Conservation (phyloP, 2,888 invertebrate genomes). For the Gymnocheta viridis region DNA sequence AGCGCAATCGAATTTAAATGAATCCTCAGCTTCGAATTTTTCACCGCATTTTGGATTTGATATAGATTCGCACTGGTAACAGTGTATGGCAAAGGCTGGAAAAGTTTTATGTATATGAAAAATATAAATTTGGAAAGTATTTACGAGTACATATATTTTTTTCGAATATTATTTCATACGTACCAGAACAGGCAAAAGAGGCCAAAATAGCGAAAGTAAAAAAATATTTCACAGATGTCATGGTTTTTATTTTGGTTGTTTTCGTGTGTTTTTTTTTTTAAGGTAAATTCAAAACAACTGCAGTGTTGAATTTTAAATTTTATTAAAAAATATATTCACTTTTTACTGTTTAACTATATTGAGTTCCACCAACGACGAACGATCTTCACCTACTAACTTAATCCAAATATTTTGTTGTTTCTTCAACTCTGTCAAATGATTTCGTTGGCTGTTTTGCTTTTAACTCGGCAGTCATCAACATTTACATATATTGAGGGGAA, state of each 20-base stretch:
- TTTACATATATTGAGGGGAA: background rate
- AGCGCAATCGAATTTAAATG: constrained; percentile 75
- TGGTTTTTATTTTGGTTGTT: constrained; percentile 71
- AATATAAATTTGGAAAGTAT: background rate
- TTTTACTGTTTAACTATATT: background rate
- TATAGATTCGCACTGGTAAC: constrained; percentile 79
- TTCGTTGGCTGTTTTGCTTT: background rate
- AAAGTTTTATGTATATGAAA: background rate
- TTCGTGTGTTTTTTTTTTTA: background rate
- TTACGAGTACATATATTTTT: no score
- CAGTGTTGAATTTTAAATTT: constrained; percentile 8
- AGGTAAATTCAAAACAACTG: constrained; percentile 26
- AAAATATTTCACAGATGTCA: constrained; percentile 75
- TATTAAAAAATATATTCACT: constrained; percentile 26
- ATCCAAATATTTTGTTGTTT: constrained; percentile 43
- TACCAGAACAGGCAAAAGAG: constrained; percentile 77
- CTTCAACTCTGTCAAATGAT: constrained; percentile 35
- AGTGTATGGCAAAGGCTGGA: constrained; percentile 79
- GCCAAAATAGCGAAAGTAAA: constrained; percentile 76
- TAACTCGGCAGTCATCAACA: background rate
- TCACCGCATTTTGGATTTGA: constrained; percentile 77
- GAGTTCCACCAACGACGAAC: constrained; percentile 37
- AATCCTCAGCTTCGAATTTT: constrained; percentile 75
- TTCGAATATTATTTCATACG: constrained; percentile 62
- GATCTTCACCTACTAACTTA: constrained; percentile 58